Conservation (phyloP, 2,797 vertebrate genomes). For the Scolopax bukidnonensis region DNA sequence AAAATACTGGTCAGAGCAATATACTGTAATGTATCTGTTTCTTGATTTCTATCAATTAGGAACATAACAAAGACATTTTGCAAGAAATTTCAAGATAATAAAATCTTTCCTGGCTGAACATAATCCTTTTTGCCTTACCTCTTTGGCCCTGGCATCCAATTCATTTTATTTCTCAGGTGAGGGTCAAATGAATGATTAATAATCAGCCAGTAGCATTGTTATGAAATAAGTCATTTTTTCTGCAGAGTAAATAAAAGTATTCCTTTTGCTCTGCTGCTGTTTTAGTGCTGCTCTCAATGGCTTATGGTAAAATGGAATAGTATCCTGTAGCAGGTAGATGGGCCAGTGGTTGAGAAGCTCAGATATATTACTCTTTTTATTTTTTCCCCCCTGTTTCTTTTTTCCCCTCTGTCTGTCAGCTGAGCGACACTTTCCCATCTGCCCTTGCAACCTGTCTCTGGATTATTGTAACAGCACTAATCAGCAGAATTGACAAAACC, state of each 20-base stretch:
- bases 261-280: not conserved
- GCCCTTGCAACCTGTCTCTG: not conserved
- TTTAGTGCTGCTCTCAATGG: not conserved
- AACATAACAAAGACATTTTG: not conserved
- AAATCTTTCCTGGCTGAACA: not conserved
- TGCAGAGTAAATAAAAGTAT: not conserved
- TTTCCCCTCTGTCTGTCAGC: not conserved
- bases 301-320: not conserved
- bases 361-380: not conserved
- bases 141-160: not conserved
- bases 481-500: conserved; percentile 9
- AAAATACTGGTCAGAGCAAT: not conserved
- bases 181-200: not conserved
- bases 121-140: not conserved
- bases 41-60: not conserved
- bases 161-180: not conserved
- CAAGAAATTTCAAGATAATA: not conserved
- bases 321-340: not conserved
- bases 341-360: not conserved
- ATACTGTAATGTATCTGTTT: not conserved
- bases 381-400: not conserved
- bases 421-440: conserved; percentile 5
- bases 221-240: not conserved
- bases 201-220: not conserved
- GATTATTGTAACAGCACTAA: not conserved